These are phyloP conservation scores for Premnoplex brunnescens DNA, from an alignment of 2,797 vertebrate genomes.

Conservation along the genomic window DNA sequence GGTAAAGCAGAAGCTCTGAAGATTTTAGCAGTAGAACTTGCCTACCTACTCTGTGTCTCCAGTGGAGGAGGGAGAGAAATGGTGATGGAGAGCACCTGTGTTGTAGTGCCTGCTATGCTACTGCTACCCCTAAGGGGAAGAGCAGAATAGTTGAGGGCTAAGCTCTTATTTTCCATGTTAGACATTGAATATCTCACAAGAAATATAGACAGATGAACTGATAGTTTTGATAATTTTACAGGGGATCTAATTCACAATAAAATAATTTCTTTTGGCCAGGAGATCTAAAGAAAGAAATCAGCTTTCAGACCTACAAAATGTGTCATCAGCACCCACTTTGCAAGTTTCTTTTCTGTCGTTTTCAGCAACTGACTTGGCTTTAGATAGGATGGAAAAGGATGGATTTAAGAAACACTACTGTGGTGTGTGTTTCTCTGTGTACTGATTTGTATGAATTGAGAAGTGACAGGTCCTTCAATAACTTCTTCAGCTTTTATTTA, in stretches of 20 bases:
- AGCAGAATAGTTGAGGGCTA: neutral
- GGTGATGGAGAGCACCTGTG: neutral
- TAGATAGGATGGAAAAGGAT: neutral
- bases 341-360: neutral
- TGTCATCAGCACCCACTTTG: neutral
- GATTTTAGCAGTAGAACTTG: neutral
- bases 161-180: accelerated
- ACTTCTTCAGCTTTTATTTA: neutral
- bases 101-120: neutral
- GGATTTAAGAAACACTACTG: neutral
- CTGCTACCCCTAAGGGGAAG: neutral
- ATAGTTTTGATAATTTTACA: neutral
- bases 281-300: neutral
- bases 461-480: neutral
- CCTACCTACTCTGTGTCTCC: neutral
- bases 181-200: neutral
- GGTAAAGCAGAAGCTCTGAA: neutral
- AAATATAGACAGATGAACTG: neutral
- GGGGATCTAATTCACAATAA: neutral
- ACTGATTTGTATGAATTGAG: neutral
- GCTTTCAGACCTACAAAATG: neutral
- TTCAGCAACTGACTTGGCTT: neutral
- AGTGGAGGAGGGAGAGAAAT: neutral
- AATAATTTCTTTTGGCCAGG: neutral
- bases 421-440: accelerated